phyloP scores from a whole-genome alignment of 2,888 invertebrate species.

The Masnerella sp. region DNA sequence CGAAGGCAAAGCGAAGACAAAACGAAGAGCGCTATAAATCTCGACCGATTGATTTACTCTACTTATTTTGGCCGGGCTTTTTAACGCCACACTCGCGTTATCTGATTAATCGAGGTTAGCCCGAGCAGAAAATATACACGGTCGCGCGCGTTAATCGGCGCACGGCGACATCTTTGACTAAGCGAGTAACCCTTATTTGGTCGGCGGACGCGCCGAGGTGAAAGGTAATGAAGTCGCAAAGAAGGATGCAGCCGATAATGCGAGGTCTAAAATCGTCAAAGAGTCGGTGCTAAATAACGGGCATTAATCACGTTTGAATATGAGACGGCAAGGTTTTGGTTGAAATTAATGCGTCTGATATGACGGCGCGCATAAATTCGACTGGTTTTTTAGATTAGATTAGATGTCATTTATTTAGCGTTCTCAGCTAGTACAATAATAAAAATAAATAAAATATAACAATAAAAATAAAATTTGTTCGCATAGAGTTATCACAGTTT shows the following conservation, averaged over 20 bases:
- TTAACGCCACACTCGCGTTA: constrained; percentile 18
- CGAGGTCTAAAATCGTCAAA: constrained; percentile 15
- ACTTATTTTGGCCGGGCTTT: constrained; percentile 13
- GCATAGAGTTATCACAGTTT: no score
- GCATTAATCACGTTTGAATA: constrained; percentile 22
- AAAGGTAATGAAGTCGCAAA: constrained; percentile 46
- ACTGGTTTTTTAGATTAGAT: no score
- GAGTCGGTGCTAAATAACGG: constrained; percentile 8
- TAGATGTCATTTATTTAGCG: no score
- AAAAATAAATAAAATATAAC: no score
- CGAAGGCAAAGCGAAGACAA: constrained; percentile 1
- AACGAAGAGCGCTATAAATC: constrained; percentile 15
- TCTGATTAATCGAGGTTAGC: constrained; percentile 35
- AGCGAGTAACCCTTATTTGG: constrained; percentile 44
- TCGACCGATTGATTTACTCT: constrained; percentile 26
- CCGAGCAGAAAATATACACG: constrained; percentile 16
- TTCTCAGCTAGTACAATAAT: no score
- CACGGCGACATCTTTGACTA: constrained; percentile 30
- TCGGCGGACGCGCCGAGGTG: constrained; percentile 35
- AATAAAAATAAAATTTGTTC: no score
- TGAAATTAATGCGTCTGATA: constrained; percentile 20
- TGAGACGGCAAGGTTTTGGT: constrained; percentile 18
- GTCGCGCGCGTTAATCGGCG: constrained; percentile 29
- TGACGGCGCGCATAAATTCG: background rate
- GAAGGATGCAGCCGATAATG: constrained; percentile 1